A percentile compares a stretch with the other conserved stretches of the same genome.
Conservation (phyloP, 2,113 vertebrate species). For the Haliaeetus leucogaster region DNA sequence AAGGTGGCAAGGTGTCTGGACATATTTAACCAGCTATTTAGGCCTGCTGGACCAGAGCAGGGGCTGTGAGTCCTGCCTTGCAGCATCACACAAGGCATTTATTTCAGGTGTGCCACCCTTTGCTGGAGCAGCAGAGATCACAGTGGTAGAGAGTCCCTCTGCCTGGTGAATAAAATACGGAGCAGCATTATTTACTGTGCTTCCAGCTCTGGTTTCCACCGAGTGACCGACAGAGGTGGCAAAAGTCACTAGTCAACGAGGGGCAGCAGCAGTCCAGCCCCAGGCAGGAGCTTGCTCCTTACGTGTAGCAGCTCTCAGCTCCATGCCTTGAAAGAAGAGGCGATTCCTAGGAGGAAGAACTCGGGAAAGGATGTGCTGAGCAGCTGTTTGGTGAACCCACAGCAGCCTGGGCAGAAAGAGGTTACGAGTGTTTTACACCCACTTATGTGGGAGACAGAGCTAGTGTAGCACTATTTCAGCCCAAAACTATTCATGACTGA, state of each 20-base stretch:
- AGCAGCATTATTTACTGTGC: background rate
- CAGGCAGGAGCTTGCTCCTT: background rate
- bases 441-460: rapidly evolving
- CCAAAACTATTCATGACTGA: background rate
- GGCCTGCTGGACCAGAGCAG: background rate
- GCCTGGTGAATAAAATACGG: background rate
- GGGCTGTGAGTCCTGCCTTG: background rate
- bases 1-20: background rate
- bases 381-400: background rate
- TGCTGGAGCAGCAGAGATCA: background rate
- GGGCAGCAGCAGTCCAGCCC: background rate
- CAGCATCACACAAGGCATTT: background rate
- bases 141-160: background rate
- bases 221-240: rapidly evolving
- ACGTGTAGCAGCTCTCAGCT: background rate
- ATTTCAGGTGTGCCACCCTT: background rate
- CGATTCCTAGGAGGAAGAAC: background rate
- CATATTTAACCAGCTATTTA: background rate
- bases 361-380: background rate
- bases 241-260: background rate
- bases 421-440: rapidly evolving
- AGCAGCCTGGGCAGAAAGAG: background rate
- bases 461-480: background rate
- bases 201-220: background rate
- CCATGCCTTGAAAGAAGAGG: rapidly evolving